These are phyloP conservation scores for Nomada goodeniana DNA, from an alignment of 2,888 invertebrate species.

Conservation along the genomic window DNA sequence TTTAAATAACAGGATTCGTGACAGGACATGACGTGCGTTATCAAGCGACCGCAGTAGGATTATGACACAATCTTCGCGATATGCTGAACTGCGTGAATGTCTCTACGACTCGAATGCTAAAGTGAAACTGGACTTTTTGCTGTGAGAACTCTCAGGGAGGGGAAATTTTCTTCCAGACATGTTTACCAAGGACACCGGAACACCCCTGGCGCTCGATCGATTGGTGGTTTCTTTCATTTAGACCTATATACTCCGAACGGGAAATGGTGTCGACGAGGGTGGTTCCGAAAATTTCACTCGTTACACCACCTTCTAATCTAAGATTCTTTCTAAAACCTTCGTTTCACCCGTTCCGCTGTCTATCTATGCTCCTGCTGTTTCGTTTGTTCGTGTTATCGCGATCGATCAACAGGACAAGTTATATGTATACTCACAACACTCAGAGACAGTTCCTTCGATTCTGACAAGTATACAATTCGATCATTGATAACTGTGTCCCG, in stretches of 20 bases:
- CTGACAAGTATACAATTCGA: not conserved
- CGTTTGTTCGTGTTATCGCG: not conserved
- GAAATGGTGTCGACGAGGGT: not conserved
- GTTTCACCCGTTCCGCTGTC: not conserved
- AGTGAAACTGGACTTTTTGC: not conserved
- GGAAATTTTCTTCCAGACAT: no score
- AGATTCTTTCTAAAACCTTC: no score
- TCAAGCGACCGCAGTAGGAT: not conserved
- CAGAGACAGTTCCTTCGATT: not conserved
- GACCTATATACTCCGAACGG: not conserved
- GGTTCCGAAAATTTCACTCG: not conserved
- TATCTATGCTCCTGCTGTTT: not conserved
- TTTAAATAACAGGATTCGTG: not conserved
- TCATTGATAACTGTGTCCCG: not conserved
- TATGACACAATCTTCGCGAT: constrained; percentile 2
- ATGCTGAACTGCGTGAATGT: not conserved
- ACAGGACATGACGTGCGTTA: not conserved
- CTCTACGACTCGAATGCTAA: not conserved
- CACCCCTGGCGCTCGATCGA: not conserved
- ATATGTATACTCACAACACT: not conserved
- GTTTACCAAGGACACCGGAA: no score
- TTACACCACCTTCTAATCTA: not conserved
- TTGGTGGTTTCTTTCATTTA: not conserved
- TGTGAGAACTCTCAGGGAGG: not conserved
- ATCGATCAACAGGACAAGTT: constrained; percentile 5